Conservation (phyloP, 1,140 invertebrate species). For the Tribolium castaneum region DNA sequence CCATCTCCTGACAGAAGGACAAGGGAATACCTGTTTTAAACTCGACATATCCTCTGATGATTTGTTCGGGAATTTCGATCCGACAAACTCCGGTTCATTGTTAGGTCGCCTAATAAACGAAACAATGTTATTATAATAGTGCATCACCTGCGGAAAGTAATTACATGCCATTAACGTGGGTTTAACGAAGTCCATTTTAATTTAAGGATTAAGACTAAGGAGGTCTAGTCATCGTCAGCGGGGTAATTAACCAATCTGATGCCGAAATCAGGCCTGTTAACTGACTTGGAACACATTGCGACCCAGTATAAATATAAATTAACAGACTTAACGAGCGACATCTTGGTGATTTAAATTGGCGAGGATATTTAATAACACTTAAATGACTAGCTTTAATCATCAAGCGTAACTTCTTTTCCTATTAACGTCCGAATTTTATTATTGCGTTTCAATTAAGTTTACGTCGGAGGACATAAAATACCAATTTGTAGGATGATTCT, state of each 20-base stretch:
- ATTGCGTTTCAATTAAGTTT: conserved; percentile 30
- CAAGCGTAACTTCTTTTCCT: conserved; percentile 21
- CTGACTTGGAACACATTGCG: conserved; percentile 37
- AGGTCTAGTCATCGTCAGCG: conserved; percentile 36
- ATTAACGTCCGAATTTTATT: conserved; percentile 32
- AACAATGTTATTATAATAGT: conserved; percentile 5
- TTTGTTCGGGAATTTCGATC: conserved; percentile 17
- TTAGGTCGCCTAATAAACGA: not conserved
- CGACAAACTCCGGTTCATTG: not conserved
- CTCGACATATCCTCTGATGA: conserved; percentile 10
- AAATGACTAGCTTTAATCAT: conserved; percentile 36
- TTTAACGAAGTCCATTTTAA: conserved; percentile 45
- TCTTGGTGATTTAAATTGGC: conserved; percentile 43
- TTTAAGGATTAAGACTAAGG: conserved; percentile 39
- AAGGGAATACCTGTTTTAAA: conserved; percentile 10
- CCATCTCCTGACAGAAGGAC: conserved; percentile 27
- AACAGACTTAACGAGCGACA: conserved; percentile 40
- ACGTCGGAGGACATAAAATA: conserved; percentile 8
- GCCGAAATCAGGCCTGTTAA: conserved; percentile 47
- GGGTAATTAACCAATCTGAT: conserved; percentile 47
- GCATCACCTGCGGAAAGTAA: conserved; percentile 43
- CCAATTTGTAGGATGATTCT: conserved; percentile 13
- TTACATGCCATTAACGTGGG: conserved; percentile 47
- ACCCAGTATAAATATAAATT: conserved; percentile 48
- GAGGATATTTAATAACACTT: conserved; percentile 43